Evolutionary conservation across 2,797 vertebrate genomes (phyloP).

Genomic region (Poeciliopsis presidionis): DNA sequence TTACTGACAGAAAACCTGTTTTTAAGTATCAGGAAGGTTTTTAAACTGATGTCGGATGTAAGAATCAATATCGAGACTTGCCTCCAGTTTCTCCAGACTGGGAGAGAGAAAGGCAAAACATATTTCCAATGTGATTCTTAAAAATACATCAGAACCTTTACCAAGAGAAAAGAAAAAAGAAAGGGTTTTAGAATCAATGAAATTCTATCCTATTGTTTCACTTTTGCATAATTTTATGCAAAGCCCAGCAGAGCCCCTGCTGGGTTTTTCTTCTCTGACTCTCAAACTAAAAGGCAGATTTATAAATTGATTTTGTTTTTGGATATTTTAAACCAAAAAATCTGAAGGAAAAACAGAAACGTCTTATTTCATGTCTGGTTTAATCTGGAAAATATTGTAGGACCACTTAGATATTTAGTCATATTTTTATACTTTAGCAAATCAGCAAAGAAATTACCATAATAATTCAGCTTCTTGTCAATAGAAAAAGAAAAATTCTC

Average conservation of each 20-base stretch:
- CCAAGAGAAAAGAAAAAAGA: neutral
- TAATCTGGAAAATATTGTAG: slow-evolving; percentile 4
- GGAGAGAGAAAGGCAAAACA: neutral
- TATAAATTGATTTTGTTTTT: neutral
- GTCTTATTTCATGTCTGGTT: neutral
- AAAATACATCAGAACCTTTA: neutral
- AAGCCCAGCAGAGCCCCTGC: neutral
- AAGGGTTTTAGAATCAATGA: neutral
- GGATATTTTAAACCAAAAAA: neutral
- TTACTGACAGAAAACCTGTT: neutral
- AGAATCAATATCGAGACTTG: neutral
- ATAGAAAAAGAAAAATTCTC: slow-evolving; percentile 5
- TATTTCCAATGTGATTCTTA: neutral
- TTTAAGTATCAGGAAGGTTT: neutral
- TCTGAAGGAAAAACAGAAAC: neutral
- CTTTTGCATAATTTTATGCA: neutral
- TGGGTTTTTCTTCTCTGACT: neutral
- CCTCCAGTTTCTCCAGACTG: neutral
- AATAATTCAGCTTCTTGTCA: slow-evolving; percentile 24
- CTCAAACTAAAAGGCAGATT: neutral
- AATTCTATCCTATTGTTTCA: neutral
- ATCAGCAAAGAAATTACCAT: slow-evolving; percentile 23
- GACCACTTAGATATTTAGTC: neutral
- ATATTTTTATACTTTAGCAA: slow-evolving; percentile 9
- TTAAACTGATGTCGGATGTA: neutral